Conservation (phyloP, 2,888 invertebrate species). For the Idaea dimidiata region DNA sequence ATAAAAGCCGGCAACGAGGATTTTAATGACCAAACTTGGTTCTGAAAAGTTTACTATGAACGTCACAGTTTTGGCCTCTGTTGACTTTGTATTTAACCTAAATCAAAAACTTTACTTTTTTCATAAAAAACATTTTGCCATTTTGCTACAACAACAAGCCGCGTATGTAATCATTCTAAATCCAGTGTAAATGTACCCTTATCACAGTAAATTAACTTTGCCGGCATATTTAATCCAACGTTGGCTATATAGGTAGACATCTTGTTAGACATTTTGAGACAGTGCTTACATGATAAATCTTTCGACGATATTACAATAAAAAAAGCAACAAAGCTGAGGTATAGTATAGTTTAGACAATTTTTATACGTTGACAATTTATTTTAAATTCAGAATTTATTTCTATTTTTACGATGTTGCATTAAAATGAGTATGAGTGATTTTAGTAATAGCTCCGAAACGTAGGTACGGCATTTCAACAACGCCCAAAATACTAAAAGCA, state of each 20-base stretch:
- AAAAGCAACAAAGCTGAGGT: no score
- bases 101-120: conserved; percentile 3
- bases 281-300: conserved; percentile 2
- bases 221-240: conserved; percentile 3
- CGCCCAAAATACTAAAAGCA: no score
- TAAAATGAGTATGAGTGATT: no score
- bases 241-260: not conserved
- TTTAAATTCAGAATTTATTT: no score
- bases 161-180: not conserved
- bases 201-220: not conserved
- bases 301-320: conserved; percentile 3
- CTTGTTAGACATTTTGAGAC: not conserved
- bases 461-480: no score
- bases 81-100: not conserved
- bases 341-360: no score
- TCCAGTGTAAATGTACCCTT: conserved; percentile 3
- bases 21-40: conserved; percentile 1
- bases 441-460: no score
- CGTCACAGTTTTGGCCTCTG: not conserved
- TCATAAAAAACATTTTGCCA: not conserved
- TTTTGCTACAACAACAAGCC: not conserved
- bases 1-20: not conserved
- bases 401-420: no score
- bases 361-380: no score
- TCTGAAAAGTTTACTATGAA: not conserved